These are phyloP conservation scores for Rhinoderma darwinii DNA, from an alignment of 2,113 vertebrate species.

Conservation along the genomic window DNA sequence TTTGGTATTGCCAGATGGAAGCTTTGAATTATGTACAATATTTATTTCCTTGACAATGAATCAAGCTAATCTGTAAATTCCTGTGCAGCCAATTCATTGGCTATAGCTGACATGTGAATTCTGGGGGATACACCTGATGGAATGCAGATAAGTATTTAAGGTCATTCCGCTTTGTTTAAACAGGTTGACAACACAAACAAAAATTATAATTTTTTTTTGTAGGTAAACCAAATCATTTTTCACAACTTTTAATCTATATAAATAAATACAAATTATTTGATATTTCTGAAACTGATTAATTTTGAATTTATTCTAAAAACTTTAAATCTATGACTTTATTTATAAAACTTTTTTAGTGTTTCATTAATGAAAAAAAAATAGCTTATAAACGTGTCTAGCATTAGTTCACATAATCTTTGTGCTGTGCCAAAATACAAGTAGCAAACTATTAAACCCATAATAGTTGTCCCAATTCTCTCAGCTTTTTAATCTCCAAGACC, in stretches of 20 bases:
- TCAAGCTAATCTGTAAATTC: conserved; percentile 39
- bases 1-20: conserved; percentile 27
- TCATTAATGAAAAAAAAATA: neutral
- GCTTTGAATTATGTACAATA: conserved; percentile 13
- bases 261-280: neutral
- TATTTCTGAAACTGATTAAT: neutral
- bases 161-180: conserved; percentile 9
- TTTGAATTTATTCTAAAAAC: neutral
- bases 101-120: conserved; percentile 29
- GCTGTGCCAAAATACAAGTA: conserved; percentile 47
- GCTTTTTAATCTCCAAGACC: conserved; percentile 51
- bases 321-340: neutral
- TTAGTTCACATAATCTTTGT: conserved; percentile 37
- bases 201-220: neutral
- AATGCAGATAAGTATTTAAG: conserved; percentile 43
- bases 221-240: neutral
- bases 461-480: conserved; percentile 50
- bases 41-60: conserved; percentile 41
- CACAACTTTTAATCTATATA: neutral
- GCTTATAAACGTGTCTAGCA: conserved; percentile 41
- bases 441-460: conserved; percentile 50
- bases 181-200: conserved; percentile 11
- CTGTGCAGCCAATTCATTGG: conserved; percentile 30
- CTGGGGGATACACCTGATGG: conserved; percentile 49
- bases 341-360: neutral